A percentile compares a stretch with the other conserved stretches of the same genome.
Conservation (phyloP, 2,113 vertebrate genomes). For the Cyprinus carpio region DNA sequence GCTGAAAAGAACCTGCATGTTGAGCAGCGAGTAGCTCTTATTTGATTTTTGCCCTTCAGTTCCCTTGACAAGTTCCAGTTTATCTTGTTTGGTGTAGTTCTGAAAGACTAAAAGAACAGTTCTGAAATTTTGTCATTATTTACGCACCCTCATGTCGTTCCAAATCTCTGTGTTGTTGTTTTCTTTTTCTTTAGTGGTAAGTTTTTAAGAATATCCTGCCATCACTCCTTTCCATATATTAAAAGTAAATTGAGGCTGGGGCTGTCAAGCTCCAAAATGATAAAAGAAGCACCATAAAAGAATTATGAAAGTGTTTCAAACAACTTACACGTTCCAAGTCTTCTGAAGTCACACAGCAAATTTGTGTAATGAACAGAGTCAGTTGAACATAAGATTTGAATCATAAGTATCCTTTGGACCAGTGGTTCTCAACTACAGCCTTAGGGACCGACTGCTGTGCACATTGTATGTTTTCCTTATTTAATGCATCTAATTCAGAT, state of each 20-base stretch:
- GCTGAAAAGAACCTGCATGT: slow-evolving; percentile 23
- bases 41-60: slow-evolving; percentile 41
- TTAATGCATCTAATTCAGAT: neutral
- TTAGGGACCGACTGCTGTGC: neutral
- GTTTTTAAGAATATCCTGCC: neutral
- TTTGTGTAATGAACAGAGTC: neutral
- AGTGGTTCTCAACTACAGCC: neutral
- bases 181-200: neutral
- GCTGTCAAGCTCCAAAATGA: slow-evolving; percentile 16
- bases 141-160: neutral
- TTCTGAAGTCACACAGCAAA: no score
- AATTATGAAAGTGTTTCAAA: neutral
- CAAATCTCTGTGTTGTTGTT: neutral
- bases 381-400: neutral
- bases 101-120: slow-evolving; percentile 25
- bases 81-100: slow-evolving; percentile 35
- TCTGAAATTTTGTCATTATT: neutral
- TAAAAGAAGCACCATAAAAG: neutral
- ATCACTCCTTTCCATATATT: neutral
- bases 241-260: neutral
- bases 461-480: neutral
- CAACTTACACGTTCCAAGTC: neutral
- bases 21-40: slow-evolving; percentile 28
- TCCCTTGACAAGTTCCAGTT: slow-evolving; percentile 23
- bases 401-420: neutral